phyloP scores from a whole-genome alignment of 2,797 vertebrate genomes.

The Leucoraja ocellata region DNA sequence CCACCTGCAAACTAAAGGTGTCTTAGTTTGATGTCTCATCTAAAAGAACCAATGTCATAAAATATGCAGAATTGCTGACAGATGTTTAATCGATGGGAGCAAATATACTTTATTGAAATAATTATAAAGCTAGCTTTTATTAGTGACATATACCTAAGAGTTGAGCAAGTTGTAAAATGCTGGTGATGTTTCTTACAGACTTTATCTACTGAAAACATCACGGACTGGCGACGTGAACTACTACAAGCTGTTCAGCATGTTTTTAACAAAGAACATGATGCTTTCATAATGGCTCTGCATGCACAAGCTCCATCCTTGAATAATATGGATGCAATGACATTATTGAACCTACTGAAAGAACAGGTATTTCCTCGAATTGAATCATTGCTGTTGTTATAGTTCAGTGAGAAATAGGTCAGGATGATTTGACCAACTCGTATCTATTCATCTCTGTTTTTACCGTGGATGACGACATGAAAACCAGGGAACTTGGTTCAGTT shows the following conservation, averaged over 20 bases:
- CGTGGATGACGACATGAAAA: no score
- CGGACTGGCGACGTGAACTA: conserved; percentile 79
- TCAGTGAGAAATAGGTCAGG: not conserved
- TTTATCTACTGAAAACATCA: conserved; percentile 47
- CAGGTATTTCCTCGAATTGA: conserved; percentile 61
- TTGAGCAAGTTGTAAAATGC: not conserved
- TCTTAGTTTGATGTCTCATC: not conserved
- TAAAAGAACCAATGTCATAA: no score
- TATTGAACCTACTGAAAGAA: conserved; percentile 74
- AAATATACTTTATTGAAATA: not conserved
- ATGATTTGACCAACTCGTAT: not conserved
- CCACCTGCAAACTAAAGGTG: not conserved
- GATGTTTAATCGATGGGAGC: not conserved
- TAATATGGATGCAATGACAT: conserved; percentile 62
- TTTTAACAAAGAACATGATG: conserved; percentile 68
- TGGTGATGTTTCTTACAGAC: not conserved
- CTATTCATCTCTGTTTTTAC: no score
- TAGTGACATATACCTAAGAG: not conserved
- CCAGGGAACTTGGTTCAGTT: no score
- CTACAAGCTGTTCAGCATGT: conserved; percentile 73
- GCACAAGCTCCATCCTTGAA: conserved; percentile 69
- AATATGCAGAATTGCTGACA: not conserved
- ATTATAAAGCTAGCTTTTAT: not conserved
- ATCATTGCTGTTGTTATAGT: not conserved
- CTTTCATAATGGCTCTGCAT: conserved; percentile 67